A percentile compares a stretch with the other conserved stretches of the same genome.
phyloP scores from a whole-genome alignment of 2,797 vertebrate genomes.

The Nannoperca obscura region DNA sequence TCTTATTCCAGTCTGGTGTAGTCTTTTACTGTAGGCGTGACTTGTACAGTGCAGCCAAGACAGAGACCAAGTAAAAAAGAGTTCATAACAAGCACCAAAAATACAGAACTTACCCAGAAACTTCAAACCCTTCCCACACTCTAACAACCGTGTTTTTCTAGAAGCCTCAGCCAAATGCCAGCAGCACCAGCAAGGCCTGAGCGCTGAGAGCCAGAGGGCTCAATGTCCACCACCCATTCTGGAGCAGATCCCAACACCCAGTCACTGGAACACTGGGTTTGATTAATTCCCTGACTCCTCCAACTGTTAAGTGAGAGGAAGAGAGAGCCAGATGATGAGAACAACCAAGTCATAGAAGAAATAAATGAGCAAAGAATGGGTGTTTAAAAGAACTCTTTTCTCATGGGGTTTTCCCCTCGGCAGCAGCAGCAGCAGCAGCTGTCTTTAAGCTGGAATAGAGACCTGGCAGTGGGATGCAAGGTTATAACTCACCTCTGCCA shows the following conservation, averaged over 20 bases:
- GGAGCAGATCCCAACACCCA: conserved; percentile 47
- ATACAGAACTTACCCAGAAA: conserved; percentile 32
- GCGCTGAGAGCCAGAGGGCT: conserved; percentile 42
- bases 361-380: conserved; percentile 48
- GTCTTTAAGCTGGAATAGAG: conserved; percentile 57
- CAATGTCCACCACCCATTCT: conserved; percentile 48
- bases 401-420: conserved; percentile 42
- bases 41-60: conserved; percentile 25
- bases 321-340: conserved; percentile 43
- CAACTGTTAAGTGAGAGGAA: conserved; percentile 51
- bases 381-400: conserved; percentile 53
- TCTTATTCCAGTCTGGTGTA: conserved; percentile 40
- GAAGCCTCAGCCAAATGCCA: conserved; percentile 28
- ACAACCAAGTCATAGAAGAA: conserved; percentile 29
- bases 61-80: conserved; percentile 28
- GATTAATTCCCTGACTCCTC: conserved; percentile 59
- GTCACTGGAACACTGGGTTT: conserved; percentile 50
- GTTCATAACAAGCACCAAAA: conserved; percentile 26
- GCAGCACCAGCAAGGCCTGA: conserved; percentile 34
- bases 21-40: conserved; percentile 45
- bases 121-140: conserved; percentile 52
- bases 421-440: conserved; percentile 61
- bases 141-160: conserved; percentile 40
- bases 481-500: conserved; percentile 61
- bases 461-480: conserved; percentile 63